Evolutionary conservation across 2,113 vertebrate genomes (phyloP).

Genomic region (Mobula birostris): DNA sequence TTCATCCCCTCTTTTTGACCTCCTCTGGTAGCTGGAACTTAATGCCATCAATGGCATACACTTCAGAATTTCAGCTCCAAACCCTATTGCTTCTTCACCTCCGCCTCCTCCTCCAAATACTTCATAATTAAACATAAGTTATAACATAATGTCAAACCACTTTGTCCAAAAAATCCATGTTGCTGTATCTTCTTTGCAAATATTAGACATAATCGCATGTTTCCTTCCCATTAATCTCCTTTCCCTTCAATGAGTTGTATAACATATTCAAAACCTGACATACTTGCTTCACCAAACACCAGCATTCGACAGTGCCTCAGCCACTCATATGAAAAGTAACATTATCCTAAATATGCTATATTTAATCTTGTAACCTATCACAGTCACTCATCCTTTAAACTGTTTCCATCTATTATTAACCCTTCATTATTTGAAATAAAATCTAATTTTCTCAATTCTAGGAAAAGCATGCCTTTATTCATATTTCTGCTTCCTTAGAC

Average conservation of each 20-base stretch:
- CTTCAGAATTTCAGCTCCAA: background rate
- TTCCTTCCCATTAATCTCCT: background rate
- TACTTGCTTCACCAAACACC: background rate
- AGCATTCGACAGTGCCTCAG: too few species aligned
- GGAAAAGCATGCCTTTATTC: background rate
- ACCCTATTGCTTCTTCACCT: background rate
- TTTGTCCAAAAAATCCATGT: background rate
- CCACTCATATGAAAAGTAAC: background rate
- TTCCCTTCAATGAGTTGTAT: background rate
- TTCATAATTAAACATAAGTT: background rate
- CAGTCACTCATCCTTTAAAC: background rate
- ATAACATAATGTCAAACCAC: background rate
- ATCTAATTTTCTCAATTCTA: background rate
- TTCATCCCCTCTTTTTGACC: background rate
- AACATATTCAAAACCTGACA: background rate
- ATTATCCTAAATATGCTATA: background rate
- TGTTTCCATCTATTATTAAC: background rate
- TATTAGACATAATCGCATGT: background rate
- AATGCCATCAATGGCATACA: background rate
- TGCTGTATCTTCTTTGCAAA: background rate
- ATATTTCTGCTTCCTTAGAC: background rate
- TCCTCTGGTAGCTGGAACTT: background rate
- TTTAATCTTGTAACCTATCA: background rate
- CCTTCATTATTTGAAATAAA: background rate
- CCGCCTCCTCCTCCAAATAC: background rate